Conservation (phyloP, 2,888 invertebrate genomes). For the Rotaria socialis region DNA sequence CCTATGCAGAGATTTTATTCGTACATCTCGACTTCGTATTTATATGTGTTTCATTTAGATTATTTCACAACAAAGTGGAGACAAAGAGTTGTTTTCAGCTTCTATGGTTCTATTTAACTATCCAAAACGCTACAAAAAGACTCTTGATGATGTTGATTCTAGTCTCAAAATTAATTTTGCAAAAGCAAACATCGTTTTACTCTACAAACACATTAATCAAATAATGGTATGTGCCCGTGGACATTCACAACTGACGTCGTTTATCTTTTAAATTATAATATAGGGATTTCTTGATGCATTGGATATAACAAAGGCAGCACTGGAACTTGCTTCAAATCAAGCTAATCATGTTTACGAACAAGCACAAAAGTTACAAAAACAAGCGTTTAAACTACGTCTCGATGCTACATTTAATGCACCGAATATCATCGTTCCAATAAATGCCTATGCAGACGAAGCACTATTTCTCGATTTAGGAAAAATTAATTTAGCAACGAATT, state of each 20-base stretch:
- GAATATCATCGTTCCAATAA: constrained; percentile 80
- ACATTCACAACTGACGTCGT: no score
- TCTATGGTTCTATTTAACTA: neutral
- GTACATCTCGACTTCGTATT: no score
- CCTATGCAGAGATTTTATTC: no score
- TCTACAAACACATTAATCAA: neutral
- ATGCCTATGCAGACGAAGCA: constrained; percentile 73
- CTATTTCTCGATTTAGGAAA: constrained; percentile 80
- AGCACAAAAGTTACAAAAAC: constrained; percentile 46
- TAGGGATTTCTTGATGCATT: constrained; percentile 82
- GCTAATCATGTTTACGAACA: constrained; percentile 25
- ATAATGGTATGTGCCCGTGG: no score
- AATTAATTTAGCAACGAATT: constrained; percentile 61
- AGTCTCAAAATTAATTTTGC: neutral
- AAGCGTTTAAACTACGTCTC: constrained; percentile 49
- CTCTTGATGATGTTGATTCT: neutral
- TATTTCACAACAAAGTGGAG: neutral
- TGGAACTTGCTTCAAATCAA: neutral
- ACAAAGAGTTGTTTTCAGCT: neutral
- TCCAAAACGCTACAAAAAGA: neutral
- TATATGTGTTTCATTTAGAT: neutral
- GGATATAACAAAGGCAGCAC: constrained; percentile 71
- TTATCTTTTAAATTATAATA: no score
- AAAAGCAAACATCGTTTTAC: neutral
- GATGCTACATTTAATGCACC: constrained; percentile 65